Base-by-base conservation (phyloP, 2,113 vertebrate genomes). In the Gasterosteus nipponicus region DNA sequence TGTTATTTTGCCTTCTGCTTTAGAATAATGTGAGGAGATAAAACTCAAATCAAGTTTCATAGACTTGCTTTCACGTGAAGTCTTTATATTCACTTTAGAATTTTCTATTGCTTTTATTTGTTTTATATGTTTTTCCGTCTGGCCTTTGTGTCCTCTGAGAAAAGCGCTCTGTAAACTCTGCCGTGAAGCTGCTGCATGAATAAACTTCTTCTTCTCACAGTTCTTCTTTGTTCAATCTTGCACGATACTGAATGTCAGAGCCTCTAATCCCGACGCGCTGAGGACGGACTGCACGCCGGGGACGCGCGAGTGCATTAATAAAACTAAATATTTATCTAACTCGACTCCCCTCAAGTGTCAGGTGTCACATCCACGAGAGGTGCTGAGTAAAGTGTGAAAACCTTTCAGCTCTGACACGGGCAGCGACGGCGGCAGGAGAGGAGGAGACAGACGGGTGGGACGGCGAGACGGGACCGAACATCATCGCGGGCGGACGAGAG, bases 301-400 rank as follows among this genome's bases (percentile, higher is more conserved):
- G 18, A 26, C 14, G 12, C 47, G n/a, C 1, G 18, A 51, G 14
- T 1, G n/a, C 12, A 51, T 26, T 44, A 66, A 81, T 62, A 18
- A 61, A 61, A 51, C 46, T 12, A 46, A 58, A 1, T 26, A 66
- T 39, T 12, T 63, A 38, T 65, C 39, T 7, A 41, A 29, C 44
- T 18, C 49, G 8, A 53, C 68, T 73, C 58, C 10, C 57, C 31
- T 69, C 4, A 14, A 54, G 64, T 51, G 19, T 60, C 10, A 16
- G 46, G 31, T 59, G 29, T 80, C 51, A 26, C 67, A 35, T 69
- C n/a, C 4, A 29, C 35, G 10, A n/a, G 59, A 66, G 49, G 42
- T 14, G 73, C n/a, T 0, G 16, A 47, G 46, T 53, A 46, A 59
- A 63, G 51, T 29, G 22, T 3, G 44, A 18, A 68, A 76, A 60